Percentiles rank a stretch among this genome's conserved stretches.
Conservation (phyloP, 2,113 vertebrate genomes). For the Stercorarius parasiticus region DNA sequence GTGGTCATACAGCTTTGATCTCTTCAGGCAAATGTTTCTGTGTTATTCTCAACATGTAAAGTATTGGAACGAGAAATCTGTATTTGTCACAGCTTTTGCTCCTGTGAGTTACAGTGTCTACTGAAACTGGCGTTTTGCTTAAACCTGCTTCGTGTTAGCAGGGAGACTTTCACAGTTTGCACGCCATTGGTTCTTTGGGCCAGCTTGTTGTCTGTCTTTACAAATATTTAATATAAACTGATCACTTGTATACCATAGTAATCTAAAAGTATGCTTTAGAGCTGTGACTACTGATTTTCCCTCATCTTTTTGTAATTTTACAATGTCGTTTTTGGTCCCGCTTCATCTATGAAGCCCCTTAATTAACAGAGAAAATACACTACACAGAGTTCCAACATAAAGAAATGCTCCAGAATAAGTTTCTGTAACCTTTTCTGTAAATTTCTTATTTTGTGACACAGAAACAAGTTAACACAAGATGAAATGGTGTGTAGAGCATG, state of each 20-base stretch:
- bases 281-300: background rate
- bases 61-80: background rate
- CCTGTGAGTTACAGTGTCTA: constrained; percentile 14
- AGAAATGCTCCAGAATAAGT: background rate
- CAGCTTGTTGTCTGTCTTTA: background rate
- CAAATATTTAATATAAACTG: background rate
- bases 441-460: background rate
- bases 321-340: background rate
- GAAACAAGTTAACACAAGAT: background rate
- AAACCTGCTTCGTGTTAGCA: background rate
- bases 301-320: background rate
- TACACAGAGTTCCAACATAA: background rate
- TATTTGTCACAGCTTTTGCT: constrained; percentile 40
- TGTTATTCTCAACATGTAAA: background rate
- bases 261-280: background rate
- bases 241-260: background rate
- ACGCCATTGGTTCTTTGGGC: background rate
- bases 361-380: background rate
- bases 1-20: background rate
- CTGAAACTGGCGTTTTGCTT: background rate
- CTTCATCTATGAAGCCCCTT: background rate
- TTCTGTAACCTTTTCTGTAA: background rate
- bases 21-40: background rate
- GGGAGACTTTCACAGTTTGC: background rate
- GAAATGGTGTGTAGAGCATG: background rate